phyloP scores from a whole-genome alignment of 2,113 vertebrate genomes.

The Porphyrio hochstetteri region DNA sequence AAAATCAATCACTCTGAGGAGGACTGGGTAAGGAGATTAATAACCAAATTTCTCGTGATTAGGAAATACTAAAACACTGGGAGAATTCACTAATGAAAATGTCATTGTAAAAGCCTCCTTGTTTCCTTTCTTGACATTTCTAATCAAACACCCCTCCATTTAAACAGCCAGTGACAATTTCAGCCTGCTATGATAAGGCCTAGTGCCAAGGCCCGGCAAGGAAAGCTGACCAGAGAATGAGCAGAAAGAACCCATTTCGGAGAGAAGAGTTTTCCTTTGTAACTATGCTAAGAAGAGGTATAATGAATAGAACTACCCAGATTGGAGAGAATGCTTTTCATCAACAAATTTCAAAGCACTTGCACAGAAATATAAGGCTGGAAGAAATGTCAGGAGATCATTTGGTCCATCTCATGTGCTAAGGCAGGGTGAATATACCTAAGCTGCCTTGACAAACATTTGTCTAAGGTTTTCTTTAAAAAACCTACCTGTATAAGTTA shows the following conservation, averaged over 20 bases:
- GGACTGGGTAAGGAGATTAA: not conserved
- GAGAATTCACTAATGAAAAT: not conserved
- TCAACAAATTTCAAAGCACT: not conserved
- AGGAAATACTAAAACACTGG: not conserved
- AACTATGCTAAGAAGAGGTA: not conserved
- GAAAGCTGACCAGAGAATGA: not conserved
- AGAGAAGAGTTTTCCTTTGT: not conserved
- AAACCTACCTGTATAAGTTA: not conserved
- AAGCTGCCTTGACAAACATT: not conserved
- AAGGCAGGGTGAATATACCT: not conserved
- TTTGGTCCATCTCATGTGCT: not conserved
- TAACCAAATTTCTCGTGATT: not conserved
- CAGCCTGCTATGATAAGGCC: not conserved
- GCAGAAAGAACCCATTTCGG: not conserved
- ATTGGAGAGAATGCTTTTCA: not conserved
- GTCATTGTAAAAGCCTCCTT: not conserved
- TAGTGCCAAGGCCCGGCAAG: not conserved
- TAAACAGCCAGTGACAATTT: not conserved
- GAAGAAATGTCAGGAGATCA: not conserved
- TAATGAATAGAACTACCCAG: not conserved
- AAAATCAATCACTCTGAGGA: not conserved
- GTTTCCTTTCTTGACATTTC: not conserved
- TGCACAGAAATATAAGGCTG: not conserved
- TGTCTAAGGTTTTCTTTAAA: not conserved
- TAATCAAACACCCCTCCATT: not conserved